phyloP scores from a whole-genome alignment of 2,888 invertebrate genomes.

The Bruchidius siliquastri region DNA sequence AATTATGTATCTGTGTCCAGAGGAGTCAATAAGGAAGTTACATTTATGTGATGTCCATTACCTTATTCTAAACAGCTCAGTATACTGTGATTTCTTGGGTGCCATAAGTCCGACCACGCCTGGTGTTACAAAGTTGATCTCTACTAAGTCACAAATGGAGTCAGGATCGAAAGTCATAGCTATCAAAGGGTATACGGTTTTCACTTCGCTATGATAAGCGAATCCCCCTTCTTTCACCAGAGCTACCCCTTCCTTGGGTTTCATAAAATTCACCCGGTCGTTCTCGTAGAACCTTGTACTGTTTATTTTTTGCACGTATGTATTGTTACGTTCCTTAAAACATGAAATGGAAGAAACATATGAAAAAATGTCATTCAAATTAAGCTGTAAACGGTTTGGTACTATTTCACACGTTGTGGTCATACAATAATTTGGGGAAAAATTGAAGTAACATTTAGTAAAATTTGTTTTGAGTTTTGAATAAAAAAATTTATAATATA shows the following conservation, averaged over 20 bases:
- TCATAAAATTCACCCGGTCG: constrained; percentile 19
- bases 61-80: constrained; percentile 38
- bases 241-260: constrained; percentile 40
- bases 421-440: too few species aligned
- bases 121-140: constrained; percentile 32
- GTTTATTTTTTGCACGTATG: constrained; percentile 26
- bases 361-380: constrained; percentile 12
- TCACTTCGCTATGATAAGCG: constrained; percentile 52
- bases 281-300: constrained; percentile 27
- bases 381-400: too few species aligned
- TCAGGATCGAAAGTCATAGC: constrained; percentile 45
- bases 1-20: too few species aligned
- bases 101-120: constrained; percentile 42
- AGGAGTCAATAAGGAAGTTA: too few species aligned
- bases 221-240: constrained; percentile 49
- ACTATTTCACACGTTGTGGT: too few species aligned
- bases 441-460: too few species aligned
- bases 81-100: constrained; percentile 42
- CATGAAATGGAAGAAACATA: background rate
- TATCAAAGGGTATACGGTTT: constrained; percentile 44
- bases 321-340: constrained; percentile 23
- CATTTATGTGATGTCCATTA: too few species aligned
- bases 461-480: too few species aligned
- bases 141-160: constrained; percentile 49
- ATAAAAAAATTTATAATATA: too few species aligned